Evolutionary conservation across 1,140 invertebrate species (phyloP).

Genomic region (Tetramorium parvispinum): DNA sequence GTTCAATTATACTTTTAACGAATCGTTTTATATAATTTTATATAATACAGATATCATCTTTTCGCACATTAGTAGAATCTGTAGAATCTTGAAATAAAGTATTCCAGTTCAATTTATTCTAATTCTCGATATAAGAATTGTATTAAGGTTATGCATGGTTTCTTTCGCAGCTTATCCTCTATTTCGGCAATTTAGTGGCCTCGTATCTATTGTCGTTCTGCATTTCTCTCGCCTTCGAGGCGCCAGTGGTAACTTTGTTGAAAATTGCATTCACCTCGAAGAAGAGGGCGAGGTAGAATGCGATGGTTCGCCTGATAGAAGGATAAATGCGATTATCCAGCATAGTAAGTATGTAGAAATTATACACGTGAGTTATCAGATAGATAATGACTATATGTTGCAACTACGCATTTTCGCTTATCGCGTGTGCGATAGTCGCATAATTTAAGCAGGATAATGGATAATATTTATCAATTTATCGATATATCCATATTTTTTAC

Average conservation of each 20-base stretch:
- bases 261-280: conserved; percentile 87
- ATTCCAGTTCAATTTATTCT: neutral
- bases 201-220: conserved; percentile 92
- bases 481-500: neutral
- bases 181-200: conserved; percentile 92
- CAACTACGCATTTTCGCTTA: neutral
- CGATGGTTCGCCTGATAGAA: conserved; percentile 20
- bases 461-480: conserved; percentile 7
- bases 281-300: conserved; percentile 78
- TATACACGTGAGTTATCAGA: conserved; percentile 30
- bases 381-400: conserved; percentile 3
- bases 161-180: conserved; percentile 89
- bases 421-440: neutral
- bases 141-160: conserved; percentile 84
- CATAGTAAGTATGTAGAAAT: conserved; percentile 35
- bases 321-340: conserved; percentile 45
- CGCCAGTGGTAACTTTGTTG: conserved; percentile 91
- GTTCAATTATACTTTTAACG: neutral
- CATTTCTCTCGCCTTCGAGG: conserved; percentile 92
- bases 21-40: neutral
- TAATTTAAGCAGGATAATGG: neutral
- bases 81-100: neutral
- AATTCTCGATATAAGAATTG: conserved; percentile 89
- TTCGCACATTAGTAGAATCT: neutral
- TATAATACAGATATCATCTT: neutral